Evolutionary conservation across 2,888 invertebrate genomes (phyloP).

Genomic region (Dryococelus australis): DNA sequence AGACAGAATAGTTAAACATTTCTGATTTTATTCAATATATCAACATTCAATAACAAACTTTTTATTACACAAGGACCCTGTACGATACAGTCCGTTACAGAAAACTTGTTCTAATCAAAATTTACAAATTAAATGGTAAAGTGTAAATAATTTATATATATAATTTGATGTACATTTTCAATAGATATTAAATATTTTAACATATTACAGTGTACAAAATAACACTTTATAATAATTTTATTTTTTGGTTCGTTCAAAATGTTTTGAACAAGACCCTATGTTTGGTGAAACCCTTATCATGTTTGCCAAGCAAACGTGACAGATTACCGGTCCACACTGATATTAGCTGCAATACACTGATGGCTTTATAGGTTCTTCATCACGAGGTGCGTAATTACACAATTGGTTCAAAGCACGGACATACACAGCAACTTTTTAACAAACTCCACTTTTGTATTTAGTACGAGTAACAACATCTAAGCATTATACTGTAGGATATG

Average conservation of each 20-base stretch:
- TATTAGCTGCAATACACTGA: background rate
- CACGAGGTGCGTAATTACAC: background rate
- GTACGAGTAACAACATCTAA: background rate
- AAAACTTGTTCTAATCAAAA: slow-evolving; percentile 16
- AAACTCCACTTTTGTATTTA: background rate
- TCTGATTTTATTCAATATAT: background rate
- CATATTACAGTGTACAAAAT: slow-evolving; percentile 7
- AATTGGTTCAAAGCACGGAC: background rate
- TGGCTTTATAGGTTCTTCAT: background rate
- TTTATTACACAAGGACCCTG: slow-evolving; percentile 10
- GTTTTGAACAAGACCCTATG: background rate
- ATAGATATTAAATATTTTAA: slow-evolving; percentile 7
- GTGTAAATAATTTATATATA: slow-evolving; percentile 16
- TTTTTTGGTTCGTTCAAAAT: background rate
- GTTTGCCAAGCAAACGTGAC: background rate
- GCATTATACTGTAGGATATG: background rate
- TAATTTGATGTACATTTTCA: slow-evolving; percentile 16
- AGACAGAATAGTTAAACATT: background rate
- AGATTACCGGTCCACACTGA: background rate
- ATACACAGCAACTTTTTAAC: background rate
- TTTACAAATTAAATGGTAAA: background rate
- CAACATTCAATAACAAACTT: slow-evolving; percentile 16
- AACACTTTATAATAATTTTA: background rate
- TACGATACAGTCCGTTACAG: slow-evolving; percentile 16
- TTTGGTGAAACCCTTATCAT: background rate